Percentiles rank a stretch among this genome's conserved stretches.
Conservation (phyloP, 2,113 vertebrate species). For the Sciurus niger region DNA sequence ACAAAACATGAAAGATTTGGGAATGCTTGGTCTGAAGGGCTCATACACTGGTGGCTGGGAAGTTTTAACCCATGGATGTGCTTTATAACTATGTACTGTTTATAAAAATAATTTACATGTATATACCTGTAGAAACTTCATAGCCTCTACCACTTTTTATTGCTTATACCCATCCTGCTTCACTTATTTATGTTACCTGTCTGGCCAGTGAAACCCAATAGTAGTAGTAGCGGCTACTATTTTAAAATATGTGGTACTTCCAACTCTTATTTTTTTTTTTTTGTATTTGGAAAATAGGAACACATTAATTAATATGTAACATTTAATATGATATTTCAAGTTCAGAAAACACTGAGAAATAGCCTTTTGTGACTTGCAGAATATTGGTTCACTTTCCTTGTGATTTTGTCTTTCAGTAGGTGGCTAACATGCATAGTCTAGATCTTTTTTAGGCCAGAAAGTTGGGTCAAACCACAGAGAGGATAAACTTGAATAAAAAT, state of each 20-base stretch:
- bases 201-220: not conserved
- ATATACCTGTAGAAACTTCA: not conserved
- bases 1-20: not conserved
- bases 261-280: not conserved
- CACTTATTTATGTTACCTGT: not conserved
- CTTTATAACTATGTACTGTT: not conserved
- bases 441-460: slow-evolving; percentile 34
- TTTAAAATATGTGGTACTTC: not conserved
- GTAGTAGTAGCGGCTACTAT: not conserved
- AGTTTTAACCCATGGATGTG: not conserved
- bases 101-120: not conserved
- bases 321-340: slow-evolving; percentile 12
- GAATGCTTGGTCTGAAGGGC: not conserved
- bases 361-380: not conserved
- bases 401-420: not conserved
- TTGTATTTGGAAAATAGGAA: not conserved
- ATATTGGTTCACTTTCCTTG: not conserved
- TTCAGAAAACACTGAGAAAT: not conserved
- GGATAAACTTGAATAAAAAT: slow-evolving; percentile 40
- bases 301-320: slow-evolving; percentile 33
- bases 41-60: not conserved
- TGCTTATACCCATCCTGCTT: not conserved
- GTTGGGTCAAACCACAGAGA: not conserved
- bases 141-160: not conserved
- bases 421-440: not conserved